These are phyloP conservation scores for Lepidochrysops patricia DNA, from an alignment of 2,888 invertebrate species.

Conservation along the genomic window DNA sequence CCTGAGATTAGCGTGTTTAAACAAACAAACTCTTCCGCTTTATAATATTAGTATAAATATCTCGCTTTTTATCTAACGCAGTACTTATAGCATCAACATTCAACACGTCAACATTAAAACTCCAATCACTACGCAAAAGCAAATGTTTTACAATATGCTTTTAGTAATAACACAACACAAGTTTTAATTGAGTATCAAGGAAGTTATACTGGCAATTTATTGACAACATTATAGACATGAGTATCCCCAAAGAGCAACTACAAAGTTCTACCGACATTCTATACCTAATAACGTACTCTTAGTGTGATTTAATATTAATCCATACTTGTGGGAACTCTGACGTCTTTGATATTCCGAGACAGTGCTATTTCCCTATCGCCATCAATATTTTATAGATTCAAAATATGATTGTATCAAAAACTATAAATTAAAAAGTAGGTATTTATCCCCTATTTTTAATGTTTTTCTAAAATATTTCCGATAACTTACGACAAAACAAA, in stretches of 20 bases:
- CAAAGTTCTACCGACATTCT: slow-evolving; percentile 41
- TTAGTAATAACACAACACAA: slow-evolving; percentile 31
- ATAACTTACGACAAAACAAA: too few species aligned
- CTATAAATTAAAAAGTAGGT: too few species aligned
- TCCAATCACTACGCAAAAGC: background rate
- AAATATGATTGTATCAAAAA: too few species aligned
- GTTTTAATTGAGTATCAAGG: slow-evolving; percentile 42
- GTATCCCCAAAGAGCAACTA: slow-evolving; percentile 43
- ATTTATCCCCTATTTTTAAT: too few species aligned
- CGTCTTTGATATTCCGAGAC: slow-evolving; percentile 6
- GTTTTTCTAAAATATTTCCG: too few species aligned
- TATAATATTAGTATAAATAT: too few species aligned
- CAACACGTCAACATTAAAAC: background rate
- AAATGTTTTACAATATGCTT: background rate
- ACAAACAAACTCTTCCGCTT: too few species aligned
- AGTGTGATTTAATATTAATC: slow-evolving; percentile 14
- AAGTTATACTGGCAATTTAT: slow-evolving; percentile 56
- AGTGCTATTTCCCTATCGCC: background rate
- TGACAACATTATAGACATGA: slow-evolving; percentile 47
- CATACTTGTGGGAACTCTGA: background rate
- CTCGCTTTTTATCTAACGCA: background rate
- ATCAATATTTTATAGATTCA: background rate
- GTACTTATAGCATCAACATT: too few species aligned
- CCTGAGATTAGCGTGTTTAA: too few species aligned
- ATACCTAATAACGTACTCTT: slow-evolving; percentile 32